Base-by-base conservation (phyloP, 2,888 invertebrate species). In the Tineola bisselliella region DNA sequence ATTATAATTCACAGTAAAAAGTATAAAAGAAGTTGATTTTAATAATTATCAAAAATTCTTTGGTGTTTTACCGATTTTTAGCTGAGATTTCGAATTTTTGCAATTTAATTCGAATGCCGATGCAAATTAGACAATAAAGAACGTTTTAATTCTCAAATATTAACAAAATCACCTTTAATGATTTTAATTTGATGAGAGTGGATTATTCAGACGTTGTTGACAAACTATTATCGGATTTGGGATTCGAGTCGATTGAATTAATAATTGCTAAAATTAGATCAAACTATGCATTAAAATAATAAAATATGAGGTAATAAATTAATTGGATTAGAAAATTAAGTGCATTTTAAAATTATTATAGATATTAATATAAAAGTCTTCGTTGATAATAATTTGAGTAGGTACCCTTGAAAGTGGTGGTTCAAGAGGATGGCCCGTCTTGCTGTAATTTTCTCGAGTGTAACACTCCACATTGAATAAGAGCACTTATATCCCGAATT, bases 401-500 rank as follows among this genome's bases (percentile, higher is more conserved):
- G 75, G 76, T n/a, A 76, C 76, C 78, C 78, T 77, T 76, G 77
- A 71, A 70, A 81, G 76, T 75, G 38, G 3, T 38, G 73, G 76
- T 66, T 77, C 69, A 74, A 84, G 83, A 69, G 81, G 81, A 75
- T 75, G 74, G 79, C 74, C 80, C 76, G 38, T 38, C 81, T 79
- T 78, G 74, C 77, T 76, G 77, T 83, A 83, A 86, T 84, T 81
- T 84, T 81, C 79, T 84, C 77, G 74, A 84, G 84, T 38, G 38
- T 71, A 12, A 73, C 75, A 70, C 83, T 81, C 72, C 70, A 74
- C 76, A 79, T 78, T 75, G 77, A 79, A 71, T 75, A 73, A 82
- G 82, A 74, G 81, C 69, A 74, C 84, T 86, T 79, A 79, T 79
- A 77, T 77, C 79, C 74, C 67, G 77, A 83, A 86, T 87, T 84